Evolutionary conservation across 64 coral and sea anemone species (phyloP).

Genomic region (Dendrophyllia cribrosa): DNA sequence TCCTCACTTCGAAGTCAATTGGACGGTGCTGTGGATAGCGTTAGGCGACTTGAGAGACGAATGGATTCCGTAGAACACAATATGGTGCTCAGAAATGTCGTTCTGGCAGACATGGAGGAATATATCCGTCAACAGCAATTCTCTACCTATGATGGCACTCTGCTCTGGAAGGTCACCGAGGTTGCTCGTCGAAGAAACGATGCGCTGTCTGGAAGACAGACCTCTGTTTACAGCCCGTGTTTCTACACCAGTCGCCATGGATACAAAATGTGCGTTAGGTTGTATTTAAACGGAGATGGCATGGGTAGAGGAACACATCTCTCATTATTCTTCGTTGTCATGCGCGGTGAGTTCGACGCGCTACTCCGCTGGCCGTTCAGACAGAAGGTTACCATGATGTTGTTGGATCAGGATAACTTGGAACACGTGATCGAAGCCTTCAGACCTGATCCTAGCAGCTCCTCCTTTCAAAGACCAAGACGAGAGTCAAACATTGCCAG

Average conservation of each 20-base stretch:
- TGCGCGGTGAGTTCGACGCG: constrained; percentile 2
- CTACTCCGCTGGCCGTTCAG: background rate
- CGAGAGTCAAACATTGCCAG: too few relatives aligned
- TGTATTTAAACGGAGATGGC: constrained; percentile 2
- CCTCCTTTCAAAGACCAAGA: too few relatives aligned
- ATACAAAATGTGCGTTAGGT: constrained; percentile 71
- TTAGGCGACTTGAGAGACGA: constrained; percentile 28
- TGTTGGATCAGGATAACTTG: too few relatives aligned
- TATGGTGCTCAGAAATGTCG: constrained; percentile 48
- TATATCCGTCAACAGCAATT: background rate
- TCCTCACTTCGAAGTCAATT: constrained; percentile 24
- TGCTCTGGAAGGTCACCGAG: constrained; percentile 62
- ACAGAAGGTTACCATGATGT: background rate
- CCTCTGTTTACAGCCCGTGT: constrained; percentile 61
- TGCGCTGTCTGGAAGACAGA: constrained; percentile 29
- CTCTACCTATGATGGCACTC: constrained; percentile 39
- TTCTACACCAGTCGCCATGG: constrained; percentile 73
- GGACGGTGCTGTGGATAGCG: constrained; percentile 1
- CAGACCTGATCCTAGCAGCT: too few relatives aligned
- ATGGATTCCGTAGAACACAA: constrained; percentile 37
- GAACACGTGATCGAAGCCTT: too few relatives aligned
- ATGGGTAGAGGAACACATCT: background rate
- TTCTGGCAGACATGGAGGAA: constrained; percentile 46
- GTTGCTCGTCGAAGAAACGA: constrained; percentile 41
- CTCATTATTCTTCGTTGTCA: background rate